Evolutionary conservation across 1,140 invertebrate species (phyloP), one percentile per base, ranked within the genome.

Genomic region (Cherax quadricarinatus): DNA sequence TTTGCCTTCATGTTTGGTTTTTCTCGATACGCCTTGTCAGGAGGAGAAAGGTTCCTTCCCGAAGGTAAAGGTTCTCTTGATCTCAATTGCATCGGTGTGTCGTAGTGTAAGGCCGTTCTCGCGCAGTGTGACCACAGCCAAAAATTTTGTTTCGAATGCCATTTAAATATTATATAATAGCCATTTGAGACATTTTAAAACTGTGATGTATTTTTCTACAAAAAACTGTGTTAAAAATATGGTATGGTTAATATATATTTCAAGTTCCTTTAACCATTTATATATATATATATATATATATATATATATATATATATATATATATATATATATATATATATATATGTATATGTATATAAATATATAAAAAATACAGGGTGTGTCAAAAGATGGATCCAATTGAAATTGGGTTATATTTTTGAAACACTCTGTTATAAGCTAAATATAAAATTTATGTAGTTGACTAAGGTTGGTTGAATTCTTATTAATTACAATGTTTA

Each of bases 1-100:
- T 86, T 86, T 86, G 62, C 84, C 84, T 86, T 86, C 84, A 86
- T 86, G 48, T 86, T 86, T 48, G n/a, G 75, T 86, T 86, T 86
- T 62, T 86, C 84, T 86, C 75, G 84, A 75, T 73, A 86, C 75
- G 84, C 84, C 21, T 86, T 86, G 84, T 73, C 84, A 86, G 84
- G 84, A 86, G 84, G 84, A 86, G 84, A 70, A 86, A 86, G 66
- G 84, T 86, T 48, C 84, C 84, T 49, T 51, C 75, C 30, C 49
- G 30, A 86, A 86, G 84, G 84, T 86, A 86, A 86, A 51, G 48
- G 84, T 86, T 73, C 60, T 73, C 70, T 86, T 73, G 81, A 83
- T 86, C 49, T 66, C 75, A 14, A 66, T 86, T 86, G 84, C 84
- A 86, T 86, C 73, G 12, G n/a, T 73, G 62, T 62, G 62, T 62